These are phyloP conservation scores for Lota lota DNA, from an alignment of 2,113 vertebrate genomes.

Conservation along the genomic window DNA sequence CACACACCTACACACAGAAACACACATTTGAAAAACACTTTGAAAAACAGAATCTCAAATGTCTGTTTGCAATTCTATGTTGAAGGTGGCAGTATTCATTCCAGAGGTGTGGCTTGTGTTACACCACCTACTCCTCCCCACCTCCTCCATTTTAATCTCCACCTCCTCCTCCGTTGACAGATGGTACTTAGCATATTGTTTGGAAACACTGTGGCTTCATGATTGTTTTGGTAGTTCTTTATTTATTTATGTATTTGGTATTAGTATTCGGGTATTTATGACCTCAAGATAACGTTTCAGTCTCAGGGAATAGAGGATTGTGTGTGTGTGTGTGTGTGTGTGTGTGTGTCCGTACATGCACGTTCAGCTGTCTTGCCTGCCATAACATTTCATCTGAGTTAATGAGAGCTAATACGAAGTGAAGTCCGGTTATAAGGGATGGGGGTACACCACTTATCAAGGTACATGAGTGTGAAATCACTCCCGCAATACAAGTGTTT, in stretches of 20 bases:
- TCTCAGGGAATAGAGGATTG: background rate
- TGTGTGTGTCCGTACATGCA: background rate
- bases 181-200: constrained; percentile 67
- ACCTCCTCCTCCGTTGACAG: constrained; percentile 58
- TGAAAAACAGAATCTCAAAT: no score
- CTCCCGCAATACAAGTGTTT: background rate
- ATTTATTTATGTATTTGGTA: constrained; percentile 28
- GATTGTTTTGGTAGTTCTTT: constrained; percentile 48
- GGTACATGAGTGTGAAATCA: background rate
- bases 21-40: no score
- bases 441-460: background rate
- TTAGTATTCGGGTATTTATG: constrained; percentile 56
- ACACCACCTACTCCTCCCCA: constrained; percentile 54
- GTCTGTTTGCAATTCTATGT: no score
- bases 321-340: no score
- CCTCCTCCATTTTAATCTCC: constrained; percentile 60
- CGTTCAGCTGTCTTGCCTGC: background rate
- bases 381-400: background rate
- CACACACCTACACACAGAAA: no score
- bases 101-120: constrained; percentile 52
- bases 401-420: background rate
- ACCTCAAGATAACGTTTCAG: constrained; percentile 46
- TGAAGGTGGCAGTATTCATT: constrained; percentile 64
- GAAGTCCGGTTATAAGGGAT: background rate
- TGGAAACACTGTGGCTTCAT: constrained; percentile 63